Conservation (phyloP, 2,888 invertebrate species). For the Cryptophagus acutangulus region DNA sequence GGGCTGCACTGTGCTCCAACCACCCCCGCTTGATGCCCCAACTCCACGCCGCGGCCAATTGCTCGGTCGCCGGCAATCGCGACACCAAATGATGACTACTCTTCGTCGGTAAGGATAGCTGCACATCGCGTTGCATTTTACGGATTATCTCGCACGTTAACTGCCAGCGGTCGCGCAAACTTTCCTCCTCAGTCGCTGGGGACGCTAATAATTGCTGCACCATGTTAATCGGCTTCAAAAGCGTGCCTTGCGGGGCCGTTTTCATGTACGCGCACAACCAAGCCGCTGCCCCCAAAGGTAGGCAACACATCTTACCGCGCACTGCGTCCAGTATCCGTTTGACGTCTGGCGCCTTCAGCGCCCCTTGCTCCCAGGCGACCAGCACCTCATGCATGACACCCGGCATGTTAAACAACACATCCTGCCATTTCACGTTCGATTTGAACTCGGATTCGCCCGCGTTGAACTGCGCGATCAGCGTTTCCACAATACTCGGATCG, state of each 20-base stretch:
- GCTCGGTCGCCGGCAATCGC: constrained; percentile 60
- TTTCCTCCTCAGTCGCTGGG: constrained; percentile 59
- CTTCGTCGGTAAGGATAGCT: constrained; percentile 69
- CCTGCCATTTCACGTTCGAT: constrained; percentile 73
- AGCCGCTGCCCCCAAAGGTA: constrained; percentile 86
- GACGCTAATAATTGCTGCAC: constrained; percentile 75
- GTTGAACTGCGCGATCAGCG: constrained; percentile 75
- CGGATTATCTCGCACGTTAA: constrained; percentile 81
- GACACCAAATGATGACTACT: constrained; percentile 62
- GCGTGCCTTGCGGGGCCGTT: constrained; percentile 75
- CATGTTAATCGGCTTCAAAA: constrained; percentile 85
- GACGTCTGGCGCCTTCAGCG: constrained; percentile 76
- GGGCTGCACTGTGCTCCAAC: constrained; percentile 78
- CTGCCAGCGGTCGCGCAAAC: constrained; percentile 68
- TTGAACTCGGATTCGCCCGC: constrained; percentile 76
- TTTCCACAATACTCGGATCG: constrained; percentile 75
- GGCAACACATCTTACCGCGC: constrained; percentile 78
- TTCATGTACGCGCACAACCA: constrained; percentile 92
- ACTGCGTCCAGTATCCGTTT: constrained; percentile 85
- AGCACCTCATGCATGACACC: constrained; percentile 74
- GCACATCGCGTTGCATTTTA: constrained; percentile 85
- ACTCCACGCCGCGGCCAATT: constrained; percentile 55
- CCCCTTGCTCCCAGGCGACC: constrained; percentile 87
- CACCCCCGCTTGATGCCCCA: constrained; percentile 58
- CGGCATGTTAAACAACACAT: constrained; percentile 81